Conservation (phyloP, 2,797 vertebrate species). For the Leptatherina wallacei region DNA sequence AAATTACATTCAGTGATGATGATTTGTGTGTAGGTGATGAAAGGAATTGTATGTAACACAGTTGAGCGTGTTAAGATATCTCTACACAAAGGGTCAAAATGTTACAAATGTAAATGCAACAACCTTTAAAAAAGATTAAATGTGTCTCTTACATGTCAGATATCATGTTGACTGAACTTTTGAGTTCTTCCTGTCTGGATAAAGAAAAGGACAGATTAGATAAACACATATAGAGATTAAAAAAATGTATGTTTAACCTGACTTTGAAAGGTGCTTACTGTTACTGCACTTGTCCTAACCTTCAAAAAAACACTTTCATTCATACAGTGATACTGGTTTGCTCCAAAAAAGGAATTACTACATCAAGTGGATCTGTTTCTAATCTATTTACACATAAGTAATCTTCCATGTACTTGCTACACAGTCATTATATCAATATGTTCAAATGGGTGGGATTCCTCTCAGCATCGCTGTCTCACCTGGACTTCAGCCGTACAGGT, state of each 20-base stretch:
- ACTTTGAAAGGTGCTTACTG: not conserved
- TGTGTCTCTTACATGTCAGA: constrained; percentile 77
- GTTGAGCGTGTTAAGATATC: too few species aligned
- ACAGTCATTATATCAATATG: not conserved
- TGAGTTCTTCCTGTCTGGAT: constrained; percentile 80
- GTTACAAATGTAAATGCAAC: not conserved
- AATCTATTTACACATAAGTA: not conserved
- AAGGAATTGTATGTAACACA: too few species aligned
- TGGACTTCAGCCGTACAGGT: constrained; percentile 67
- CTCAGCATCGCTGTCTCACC: constrained; percentile 54
- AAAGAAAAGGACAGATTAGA: constrained; percentile 34
- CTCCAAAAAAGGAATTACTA: not conserved
- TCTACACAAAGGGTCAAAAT: too few species aligned
- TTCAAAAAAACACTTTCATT: not conserved
- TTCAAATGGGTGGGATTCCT: not conserved
- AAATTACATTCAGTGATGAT: too few species aligned
- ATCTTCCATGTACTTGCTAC: not conserved
- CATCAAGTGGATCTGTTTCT: not conserved
- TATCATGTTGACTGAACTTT: constrained; percentile 70
- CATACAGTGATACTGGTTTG: not conserved
- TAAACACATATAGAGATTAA: not conserved
- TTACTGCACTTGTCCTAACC: not conserved
- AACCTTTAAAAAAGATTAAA: constrained; percentile 27
- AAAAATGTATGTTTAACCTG: not conserved
- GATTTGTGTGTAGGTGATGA: too few species aligned